Conservation (phyloP, 2,888 invertebrate species). For the Carterocephalus palaemon region DNA sequence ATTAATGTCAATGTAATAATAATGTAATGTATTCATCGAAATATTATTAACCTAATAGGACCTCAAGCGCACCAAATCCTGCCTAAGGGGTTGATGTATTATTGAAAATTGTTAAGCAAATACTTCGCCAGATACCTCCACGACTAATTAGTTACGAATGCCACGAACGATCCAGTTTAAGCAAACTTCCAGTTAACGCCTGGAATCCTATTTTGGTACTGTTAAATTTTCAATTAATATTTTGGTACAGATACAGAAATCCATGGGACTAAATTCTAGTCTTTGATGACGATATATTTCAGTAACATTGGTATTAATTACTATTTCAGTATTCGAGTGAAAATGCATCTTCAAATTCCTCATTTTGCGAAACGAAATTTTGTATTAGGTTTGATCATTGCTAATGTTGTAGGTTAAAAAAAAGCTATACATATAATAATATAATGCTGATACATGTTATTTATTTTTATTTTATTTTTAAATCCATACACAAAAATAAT, state of each 20-base stretch:
- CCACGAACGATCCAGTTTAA: constrained; percentile 12
- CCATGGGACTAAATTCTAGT: constrained; percentile 4
- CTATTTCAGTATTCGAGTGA: not conserved
- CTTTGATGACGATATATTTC: not conserved
- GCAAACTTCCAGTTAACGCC: constrained; percentile 17
- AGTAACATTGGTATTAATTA: not conserved
- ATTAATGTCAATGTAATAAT: no score
- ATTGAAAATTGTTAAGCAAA: constrained; percentile 34
- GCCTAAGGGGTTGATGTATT: constrained; percentile 26
- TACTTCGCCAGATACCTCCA: constrained; percentile 25
- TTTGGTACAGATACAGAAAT: not conserved
- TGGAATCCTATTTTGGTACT: constrained; percentile 5
- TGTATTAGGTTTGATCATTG: no score
- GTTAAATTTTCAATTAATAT: constrained; percentile 22
- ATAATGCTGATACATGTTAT: no score
- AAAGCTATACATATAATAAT: no score
- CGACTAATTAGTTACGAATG: constrained; percentile 26
- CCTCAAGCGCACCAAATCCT: constrained; percentile 28
- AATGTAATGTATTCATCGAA: no score
- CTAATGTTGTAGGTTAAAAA: no score
- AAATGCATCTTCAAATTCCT: not conserved
- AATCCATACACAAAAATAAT: no score
- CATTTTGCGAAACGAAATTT: no score
- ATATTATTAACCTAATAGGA: constrained; percentile 41
- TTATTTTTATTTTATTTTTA: no score